Percentiles rank a stretch among this genome's conserved stretches.
phyloP scores from a whole-genome alignment of 2,888 invertebrate genomes.

The Leptopilina myrica region DNA sequence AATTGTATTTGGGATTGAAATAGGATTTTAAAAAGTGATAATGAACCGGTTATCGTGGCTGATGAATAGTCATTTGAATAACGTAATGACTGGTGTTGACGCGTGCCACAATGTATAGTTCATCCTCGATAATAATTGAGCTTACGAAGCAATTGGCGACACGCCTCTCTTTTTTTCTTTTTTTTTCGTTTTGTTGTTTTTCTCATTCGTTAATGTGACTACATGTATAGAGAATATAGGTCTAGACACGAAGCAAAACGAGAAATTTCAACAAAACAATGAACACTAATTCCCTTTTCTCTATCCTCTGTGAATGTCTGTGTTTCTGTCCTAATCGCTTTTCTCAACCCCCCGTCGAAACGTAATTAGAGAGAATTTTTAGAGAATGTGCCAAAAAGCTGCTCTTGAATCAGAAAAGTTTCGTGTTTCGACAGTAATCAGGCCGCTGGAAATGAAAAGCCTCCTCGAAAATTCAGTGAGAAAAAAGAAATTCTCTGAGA shows the following conservation, averaged over 20 bases:
- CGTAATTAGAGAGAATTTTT: slow-evolving; percentile 25
- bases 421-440: slow-evolving; percentile 20
- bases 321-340: slow-evolving; percentile 31
- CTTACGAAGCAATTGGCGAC: slow-evolving; percentile 39
- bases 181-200: slow-evolving; percentile 1
- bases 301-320: neutral
- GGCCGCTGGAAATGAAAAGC: slow-evolving; percentile 13
- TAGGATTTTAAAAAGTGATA: slow-evolving; percentile 1
- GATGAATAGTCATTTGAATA: neutral
- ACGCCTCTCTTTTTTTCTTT: slow-evolving; percentile 20
- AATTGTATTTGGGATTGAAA: neutral
- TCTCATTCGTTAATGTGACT: neutral
- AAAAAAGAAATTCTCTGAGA: neutral
- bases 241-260: slow-evolving; percentile 17
- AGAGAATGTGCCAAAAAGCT: slow-evolving; percentile 25
- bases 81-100: slow-evolving; percentile 8
- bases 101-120: slow-evolving; percentile 17
- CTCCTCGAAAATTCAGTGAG: slow-evolving; percentile 13
- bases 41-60: too few species aligned
- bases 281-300: slow-evolving; percentile 21
- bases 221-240: slow-evolving; percentile 10
- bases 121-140: slow-evolving; percentile 21
- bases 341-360: neutral
- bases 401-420: slow-evolving; percentile 18
- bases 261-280: slow-evolving; percentile 26